Conservation (phyloP, 2,113 vertebrate species). For the Eleginops maclovinus region DNA sequence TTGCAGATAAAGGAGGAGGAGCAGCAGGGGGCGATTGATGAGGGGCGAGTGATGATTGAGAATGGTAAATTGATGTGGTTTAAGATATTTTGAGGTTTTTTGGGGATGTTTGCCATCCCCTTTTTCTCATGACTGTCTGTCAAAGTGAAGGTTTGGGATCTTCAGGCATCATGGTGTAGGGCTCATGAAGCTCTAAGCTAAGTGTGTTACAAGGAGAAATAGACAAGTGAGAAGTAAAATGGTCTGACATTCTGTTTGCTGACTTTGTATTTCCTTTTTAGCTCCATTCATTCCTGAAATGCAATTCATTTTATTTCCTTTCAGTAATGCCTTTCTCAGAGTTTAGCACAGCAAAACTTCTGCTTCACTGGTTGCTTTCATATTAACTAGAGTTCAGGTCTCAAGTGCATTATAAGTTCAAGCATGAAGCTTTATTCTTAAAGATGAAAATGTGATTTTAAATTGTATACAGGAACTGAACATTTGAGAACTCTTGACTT, state of each 20-base stretch:
- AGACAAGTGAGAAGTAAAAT: conserved; percentile 3
- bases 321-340: conserved; percentile 32
- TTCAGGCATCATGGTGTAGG: conserved; percentile 21
- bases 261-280: conserved; percentile 37
- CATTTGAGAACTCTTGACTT: neutral
- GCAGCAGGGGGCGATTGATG: neutral
- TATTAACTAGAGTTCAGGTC: conserved; percentile 29
- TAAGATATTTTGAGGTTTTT: conserved; percentile 46
- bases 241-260: conserved; percentile 24
- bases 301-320: conserved; percentile 35
- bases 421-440: conserved; percentile 8
- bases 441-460: conserved; percentile 6
- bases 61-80: conserved; percentile 39
- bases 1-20: conserved; percentile 29
- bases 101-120: conserved; percentile 23
- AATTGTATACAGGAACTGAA: neutral
- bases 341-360: conserved; percentile 34
- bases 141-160: conserved; percentile 15
- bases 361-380: conserved; percentile 53
- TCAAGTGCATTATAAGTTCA: conserved; percentile 27
- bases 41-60: conserved; percentile 24
- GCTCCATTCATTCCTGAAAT: conserved; percentile 28
- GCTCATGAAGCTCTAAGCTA: conserved; percentile 3
- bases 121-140: conserved; percentile 17
- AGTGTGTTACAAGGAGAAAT: conserved; percentile 28